Percentiles rank a stretch among this genome's conserved stretches.
These are phyloP conservation scores for Clunio marinus DNA, from an alignment of 2,888 invertebrate species.

Conservation along the genomic window DNA sequence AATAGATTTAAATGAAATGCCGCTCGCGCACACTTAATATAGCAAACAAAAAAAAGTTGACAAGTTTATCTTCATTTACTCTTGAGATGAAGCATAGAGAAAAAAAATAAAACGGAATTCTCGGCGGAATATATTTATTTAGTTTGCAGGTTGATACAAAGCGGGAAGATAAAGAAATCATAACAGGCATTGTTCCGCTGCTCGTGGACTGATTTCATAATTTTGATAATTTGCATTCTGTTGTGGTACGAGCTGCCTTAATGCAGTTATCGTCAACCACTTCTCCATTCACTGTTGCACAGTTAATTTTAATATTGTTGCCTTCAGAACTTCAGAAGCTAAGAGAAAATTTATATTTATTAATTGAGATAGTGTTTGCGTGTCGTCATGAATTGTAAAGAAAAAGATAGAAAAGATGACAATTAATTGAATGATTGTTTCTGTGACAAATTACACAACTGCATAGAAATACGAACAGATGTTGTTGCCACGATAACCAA, in stretches of 20 bases:
- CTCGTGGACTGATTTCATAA: slow-evolving; percentile 38
- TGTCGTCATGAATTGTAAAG: slow-evolving; percentile 13
- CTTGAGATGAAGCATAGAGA: neutral
- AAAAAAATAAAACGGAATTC: neutral
- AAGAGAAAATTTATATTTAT: slow-evolving; percentile 11
- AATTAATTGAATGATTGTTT: slow-evolving; percentile 34
- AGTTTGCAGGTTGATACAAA: slow-evolving; percentile 35
- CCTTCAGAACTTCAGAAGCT: neutral
- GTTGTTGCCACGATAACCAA: slow-evolving; percentile 17
- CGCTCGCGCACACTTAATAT: slow-evolving; percentile 29
- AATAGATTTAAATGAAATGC: slow-evolving; percentile 34
- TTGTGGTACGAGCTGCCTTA: neutral
- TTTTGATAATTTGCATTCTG: slow-evolving; percentile 38
- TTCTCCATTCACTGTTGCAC: neutral
- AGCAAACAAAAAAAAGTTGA: slow-evolving; percentile 27
- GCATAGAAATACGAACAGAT: slow-evolving; percentile 20
- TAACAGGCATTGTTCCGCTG: slow-evolving; percentile 35
- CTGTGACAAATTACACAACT: slow-evolving; percentile 31
- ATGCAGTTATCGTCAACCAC: neutral
- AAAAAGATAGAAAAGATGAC: neutral
- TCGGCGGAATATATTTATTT: too few species aligned
- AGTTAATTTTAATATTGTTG: slow-evolving; percentile 16
- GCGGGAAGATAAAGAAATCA: slow-evolving; percentile 14
- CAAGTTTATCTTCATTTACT: slow-evolving; percentile 35
- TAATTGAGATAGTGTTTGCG: slow-evolving; percentile 37